Evolutionary conservation across 1,140 invertebrate species (phyloP), one percentile per base, ranked within the genome.

Genomic region (Colletes gigas): DNA sequence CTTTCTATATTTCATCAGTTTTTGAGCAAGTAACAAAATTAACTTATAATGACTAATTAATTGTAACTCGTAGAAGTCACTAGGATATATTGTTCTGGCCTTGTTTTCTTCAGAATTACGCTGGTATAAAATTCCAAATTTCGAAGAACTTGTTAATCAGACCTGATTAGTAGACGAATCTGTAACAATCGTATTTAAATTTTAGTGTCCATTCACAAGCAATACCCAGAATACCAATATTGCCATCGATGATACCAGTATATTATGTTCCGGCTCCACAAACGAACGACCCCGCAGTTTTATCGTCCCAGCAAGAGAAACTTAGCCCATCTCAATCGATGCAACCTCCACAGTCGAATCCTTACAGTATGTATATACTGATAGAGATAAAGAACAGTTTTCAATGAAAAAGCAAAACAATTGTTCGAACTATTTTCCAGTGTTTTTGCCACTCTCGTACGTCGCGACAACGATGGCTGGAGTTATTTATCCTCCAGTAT

Each of bases 251-350:
- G 89, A 90, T 95, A 81, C 95, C 95, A 21, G 89, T 96, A 30
- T 96, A 95, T 85, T 96, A 95, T 77, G 93, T 96, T 65, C 94
- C 95, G 39, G 89, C 82, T 44, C 81, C 89, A 68, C 86, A 90
- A 81, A 50, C 47, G 44, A 81, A 87, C 19, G 67, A 81, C 30
- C n/a, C 66, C 4, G 55, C 63, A 14, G 9, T 52, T 57, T 54
- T 63, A 30, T 77, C 63, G 14, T 9, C 21, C 55, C 79, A 87
- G 66, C 88, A 91, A 39, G 84, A 93, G 44, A 88, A 87, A 80
- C 57, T 89, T 5, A 82, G 82, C 63, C 74, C 88, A 44, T 78
- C 90, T 10, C 72, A 44, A 41, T 74, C 83, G 0, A 79, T 65
- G 54, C 89, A 91, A 62, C 21, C 75, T 0, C 47, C 54, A 1